Evolutionary conservation across 2,113 vertebrate genomes (phyloP), one percentile per base, ranked within the genome.

Genomic region (Callipepla squamata): DNA sequence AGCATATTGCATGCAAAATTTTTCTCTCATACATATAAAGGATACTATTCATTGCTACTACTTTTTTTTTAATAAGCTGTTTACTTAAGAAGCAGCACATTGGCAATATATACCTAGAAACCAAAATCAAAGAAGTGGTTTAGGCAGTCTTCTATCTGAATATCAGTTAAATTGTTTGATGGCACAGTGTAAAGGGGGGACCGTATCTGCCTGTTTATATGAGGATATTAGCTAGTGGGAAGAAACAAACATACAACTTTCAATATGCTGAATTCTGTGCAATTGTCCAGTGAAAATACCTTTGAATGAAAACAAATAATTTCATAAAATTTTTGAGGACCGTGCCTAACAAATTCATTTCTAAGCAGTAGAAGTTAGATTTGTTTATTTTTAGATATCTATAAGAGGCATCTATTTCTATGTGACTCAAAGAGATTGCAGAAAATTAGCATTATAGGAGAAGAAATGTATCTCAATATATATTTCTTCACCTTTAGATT

Each of bases 211-310:
- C 7, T n/a, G 26, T 11, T 55, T 34, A 22, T 8, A 6, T 14
- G 25, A 51, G 11, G 0, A 0, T 72, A 5, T 72, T 87, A 34
- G 30, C 18, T 86, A 1, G 0, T 70, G 28, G 36, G n/a, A 51
- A 68, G 38, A 83, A 84, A 36, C 23, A 82, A 36, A n/a, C 9
- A 3, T 38, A 21, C 12, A 13, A 32, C 0, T 25, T 87, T 21
- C 44, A 30, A 23, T 80, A n/a, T 3, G 25, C 5, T 1, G 2
- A 47, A 4, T 72, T 89, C 8, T 0, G 0, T 47, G 18, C 14
- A 79, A 3, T 73, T 69, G 19, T 83, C 23, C 5, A 36, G 22
- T 1, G 0, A 61, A 82, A 87, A 69, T 57, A 61, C 2, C 15
- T 55, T 0, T 73, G 65, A 82, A 76, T 45, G 38, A 38, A 86